Evolutionary conservation across 2,113 vertebrate species (phyloP).

Genomic region (Corydoras maculifer): DNA sequence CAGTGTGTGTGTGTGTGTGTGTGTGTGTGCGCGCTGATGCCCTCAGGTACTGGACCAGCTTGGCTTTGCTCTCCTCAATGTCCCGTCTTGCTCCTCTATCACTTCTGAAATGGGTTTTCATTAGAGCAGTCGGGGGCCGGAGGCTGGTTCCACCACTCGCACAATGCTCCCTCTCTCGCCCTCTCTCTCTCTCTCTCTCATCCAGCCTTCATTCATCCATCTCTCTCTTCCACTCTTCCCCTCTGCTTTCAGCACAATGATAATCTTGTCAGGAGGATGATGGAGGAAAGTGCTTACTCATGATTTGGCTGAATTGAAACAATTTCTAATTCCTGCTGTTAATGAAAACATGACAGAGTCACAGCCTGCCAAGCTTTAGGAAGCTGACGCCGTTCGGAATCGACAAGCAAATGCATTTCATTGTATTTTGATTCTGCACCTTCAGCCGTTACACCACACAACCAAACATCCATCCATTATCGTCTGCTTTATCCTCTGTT

Average conservation of each 20-base stretch:
- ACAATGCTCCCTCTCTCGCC: constrained; percentile 7
- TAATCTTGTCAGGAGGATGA: not conserved
- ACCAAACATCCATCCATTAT: too few relatives aligned
- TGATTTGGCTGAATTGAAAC: constrained; percentile 5
- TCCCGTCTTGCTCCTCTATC: constrained; percentile 49
- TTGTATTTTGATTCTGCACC: too few relatives aligned
- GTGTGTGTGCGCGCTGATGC: constrained; percentile 6
- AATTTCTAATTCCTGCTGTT: too few relatives aligned
- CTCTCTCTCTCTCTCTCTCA: constrained; percentile 14
- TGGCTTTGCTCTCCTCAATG: constrained; percentile 37
- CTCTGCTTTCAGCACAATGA: constrained; percentile 7
- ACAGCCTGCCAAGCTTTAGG: too few relatives aligned
- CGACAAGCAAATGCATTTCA: too few relatives aligned
- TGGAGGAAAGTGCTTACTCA: not conserved
- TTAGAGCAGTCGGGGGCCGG: constrained; percentile 51
- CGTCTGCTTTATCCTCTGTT: too few relatives aligned
- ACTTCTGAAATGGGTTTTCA: constrained; percentile 62
- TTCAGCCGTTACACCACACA: too few relatives aligned
- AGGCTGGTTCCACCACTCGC: constrained; percentile 37
- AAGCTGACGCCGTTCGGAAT: too few relatives aligned
- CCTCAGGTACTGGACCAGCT: constrained; percentile 29
- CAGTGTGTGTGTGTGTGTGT: constrained; percentile 23
- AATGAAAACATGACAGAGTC: too few relatives aligned
- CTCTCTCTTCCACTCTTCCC: constrained; percentile 9
- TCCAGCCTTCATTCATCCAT: too few relatives aligned